These are phyloP conservation scores for Coleophora flavipennella DNA, from an alignment of 2,888 invertebrate species.

Conservation along the genomic window DNA sequence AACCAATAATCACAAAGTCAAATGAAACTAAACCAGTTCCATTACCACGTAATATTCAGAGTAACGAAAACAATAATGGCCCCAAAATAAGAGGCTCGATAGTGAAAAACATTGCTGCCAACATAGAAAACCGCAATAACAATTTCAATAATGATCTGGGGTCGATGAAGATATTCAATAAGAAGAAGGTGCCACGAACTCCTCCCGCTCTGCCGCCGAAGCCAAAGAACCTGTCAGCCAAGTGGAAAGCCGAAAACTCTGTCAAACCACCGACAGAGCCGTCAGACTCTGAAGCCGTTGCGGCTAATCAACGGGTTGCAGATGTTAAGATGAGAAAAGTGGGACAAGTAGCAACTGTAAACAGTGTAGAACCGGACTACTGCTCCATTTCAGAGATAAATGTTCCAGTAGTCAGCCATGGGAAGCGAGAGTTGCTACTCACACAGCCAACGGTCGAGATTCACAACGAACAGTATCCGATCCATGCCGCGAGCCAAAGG, in stretches of 20 bases:
- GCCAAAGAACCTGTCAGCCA: constrained; percentile 80
- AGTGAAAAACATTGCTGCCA: constrained; percentile 65
- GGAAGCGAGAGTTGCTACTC: constrained; percentile 66
- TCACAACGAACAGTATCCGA: constrained; percentile 63
- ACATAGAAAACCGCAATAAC: constrained; percentile 57
- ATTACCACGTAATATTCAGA: constrained; percentile 35
- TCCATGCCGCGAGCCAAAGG: constrained; percentile 46
- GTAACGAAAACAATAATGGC: constrained; percentile 37
- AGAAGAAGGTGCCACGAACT: constrained; percentile 74
- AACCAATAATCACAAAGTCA: constrained; percentile 75
- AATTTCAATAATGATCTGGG: constrained; percentile 47
- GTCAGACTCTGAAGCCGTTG: constrained; percentile 72
- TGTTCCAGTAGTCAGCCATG: constrained; percentile 75
- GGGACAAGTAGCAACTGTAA: constrained; percentile 64
- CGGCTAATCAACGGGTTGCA: constrained; percentile 72
- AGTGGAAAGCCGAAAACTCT: constrained; percentile 73
- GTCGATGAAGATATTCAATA: constrained; percentile 64
- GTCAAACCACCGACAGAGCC: constrained; percentile 53
- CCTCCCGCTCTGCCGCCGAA: constrained; percentile 86
- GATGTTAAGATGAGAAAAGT: constrained; percentile 69
- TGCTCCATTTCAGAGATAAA: constrained; percentile 84
- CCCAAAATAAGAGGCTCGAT: constrained; percentile 66
- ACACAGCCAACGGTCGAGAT: constrained; percentile 69
- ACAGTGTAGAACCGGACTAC: constrained; percentile 78
- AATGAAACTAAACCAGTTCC: constrained; percentile 45